phyloP scores from a whole-genome alignment of 2,113 vertebrate genomes.

The Lonchura striata region DNA sequence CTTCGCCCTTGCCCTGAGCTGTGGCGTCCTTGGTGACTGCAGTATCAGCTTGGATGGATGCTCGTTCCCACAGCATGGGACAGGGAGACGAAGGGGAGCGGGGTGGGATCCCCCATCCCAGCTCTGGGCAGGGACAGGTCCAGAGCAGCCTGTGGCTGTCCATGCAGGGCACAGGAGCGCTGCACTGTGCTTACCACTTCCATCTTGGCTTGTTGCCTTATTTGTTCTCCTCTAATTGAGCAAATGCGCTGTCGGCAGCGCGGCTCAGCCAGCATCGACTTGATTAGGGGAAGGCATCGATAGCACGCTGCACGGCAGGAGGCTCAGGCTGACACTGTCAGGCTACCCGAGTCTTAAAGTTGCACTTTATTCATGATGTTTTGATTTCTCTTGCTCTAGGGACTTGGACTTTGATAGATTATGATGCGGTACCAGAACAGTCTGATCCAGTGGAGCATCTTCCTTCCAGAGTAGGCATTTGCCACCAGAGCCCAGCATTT shows the following conservation, averaged over 20 bases:
- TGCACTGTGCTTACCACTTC: background rate
- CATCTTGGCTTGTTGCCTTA: background rate
- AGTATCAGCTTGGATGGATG: rapidly evolving
- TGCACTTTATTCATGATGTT: slow-evolving; percentile 12
- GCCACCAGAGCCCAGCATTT: background rate
- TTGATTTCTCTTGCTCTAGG: slow-evolving; percentile 68
- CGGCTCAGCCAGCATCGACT: background rate
- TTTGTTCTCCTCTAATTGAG: slow-evolving; percentile 18
- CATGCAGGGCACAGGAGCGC: background rate
- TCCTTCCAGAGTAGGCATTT: background rate
- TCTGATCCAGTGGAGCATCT: slow-evolving; percentile 7
- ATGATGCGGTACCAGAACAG: slow-evolving; percentile 1
- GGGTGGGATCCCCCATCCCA: rapidly evolving
- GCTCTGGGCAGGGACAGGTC: rapidly evolving
- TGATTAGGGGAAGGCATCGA: background rate
- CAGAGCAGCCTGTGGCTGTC: background rate
- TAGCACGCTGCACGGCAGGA: background rate
- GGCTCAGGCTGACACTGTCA: background rate
- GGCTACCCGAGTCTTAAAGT: background rate
- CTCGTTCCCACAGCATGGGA: rapidly evolving
- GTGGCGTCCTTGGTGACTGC: rapidly evolving
- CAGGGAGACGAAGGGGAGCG: background rate
- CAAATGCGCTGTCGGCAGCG: background rate
- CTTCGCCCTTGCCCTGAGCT: background rate
- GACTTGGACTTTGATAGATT: slow-evolving; percentile 52